A percentile compares a stretch with the other conserved stretches of the same genome.
Evolutionary conservation across 2,113 vertebrate genomes (phyloP).

Genomic region (Grus americana): DNA sequence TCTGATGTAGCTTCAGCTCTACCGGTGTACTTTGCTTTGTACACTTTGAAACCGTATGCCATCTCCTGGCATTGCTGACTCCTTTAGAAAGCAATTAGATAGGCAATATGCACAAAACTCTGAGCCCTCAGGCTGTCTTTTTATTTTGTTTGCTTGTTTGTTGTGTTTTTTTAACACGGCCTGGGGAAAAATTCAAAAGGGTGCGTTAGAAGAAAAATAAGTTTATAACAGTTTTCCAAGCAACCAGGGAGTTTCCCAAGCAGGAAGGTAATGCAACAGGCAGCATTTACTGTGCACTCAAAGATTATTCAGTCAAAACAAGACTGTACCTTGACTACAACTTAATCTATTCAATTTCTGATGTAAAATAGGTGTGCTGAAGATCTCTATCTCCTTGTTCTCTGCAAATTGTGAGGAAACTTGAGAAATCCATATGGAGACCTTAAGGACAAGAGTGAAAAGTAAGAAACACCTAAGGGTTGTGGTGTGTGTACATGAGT

Average conservation of each 20-base stretch:
- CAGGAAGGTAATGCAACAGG: not conserved
- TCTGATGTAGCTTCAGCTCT: not conserved
- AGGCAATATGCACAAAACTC: not conserved
- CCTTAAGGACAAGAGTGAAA: not conserved
- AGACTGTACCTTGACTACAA: not conserved
- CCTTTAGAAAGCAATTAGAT: not conserved
- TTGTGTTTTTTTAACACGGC: not conserved
- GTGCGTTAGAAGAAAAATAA: not conserved
- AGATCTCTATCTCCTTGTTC: not conserved
- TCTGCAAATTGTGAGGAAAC: not conserved
- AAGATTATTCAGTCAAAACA: not conserved
- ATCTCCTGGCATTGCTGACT: conserved; percentile 19
- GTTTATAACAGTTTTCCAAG: not conserved
- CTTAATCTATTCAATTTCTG: not conserved
- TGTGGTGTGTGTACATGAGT: not conserved
- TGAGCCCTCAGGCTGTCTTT: not conserved
- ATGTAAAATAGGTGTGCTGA: not conserved
- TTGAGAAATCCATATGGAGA: not conserved
- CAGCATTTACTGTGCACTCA: not conserved
- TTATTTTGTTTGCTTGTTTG: not conserved
- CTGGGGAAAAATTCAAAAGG: not conserved
- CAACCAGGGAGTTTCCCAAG: not conserved
- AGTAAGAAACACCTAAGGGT: not conserved
- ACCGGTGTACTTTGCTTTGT: not conserved
- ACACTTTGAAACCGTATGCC: not conserved